These are phyloP conservation scores for Cromileptes altivelis DNA, from an alignment of 2,113 vertebrate species.

Conservation along the genomic window DNA sequence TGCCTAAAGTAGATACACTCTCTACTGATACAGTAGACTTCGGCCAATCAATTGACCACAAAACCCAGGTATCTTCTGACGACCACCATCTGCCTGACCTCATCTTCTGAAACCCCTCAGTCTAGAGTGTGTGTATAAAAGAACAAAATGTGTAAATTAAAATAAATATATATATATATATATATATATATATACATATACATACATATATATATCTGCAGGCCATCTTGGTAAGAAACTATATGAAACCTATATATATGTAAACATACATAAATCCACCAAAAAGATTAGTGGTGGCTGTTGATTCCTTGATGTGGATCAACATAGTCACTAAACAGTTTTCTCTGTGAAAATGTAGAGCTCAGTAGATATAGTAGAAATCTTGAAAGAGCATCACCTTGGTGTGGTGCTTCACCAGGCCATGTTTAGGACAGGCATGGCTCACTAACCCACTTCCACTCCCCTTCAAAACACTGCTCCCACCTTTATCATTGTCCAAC, in stretches of 20 bases:
- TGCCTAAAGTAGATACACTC: slow-evolving; percentile 60
- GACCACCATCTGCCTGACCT: slow-evolving; percentile 85
- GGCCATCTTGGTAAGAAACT: slow-evolving; percentile 83
- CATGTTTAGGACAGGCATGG: slow-evolving; percentile 82
- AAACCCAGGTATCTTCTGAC: slow-evolving; percentile 58
- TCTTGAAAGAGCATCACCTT: slow-evolving; percentile 78
- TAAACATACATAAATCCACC: slow-evolving; percentile 64
- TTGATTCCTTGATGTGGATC: slow-evolving; percentile 80
- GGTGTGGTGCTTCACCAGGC: slow-evolving; percentile 80
- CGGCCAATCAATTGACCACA: slow-evolving; percentile 54
- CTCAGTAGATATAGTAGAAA: slow-evolving; percentile 84
- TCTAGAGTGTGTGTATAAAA: slow-evolving; percentile 89
- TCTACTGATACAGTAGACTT: slow-evolving; percentile 35
- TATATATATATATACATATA: slow-evolving; percentile 34
- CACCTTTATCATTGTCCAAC: slow-evolving; percentile 67
- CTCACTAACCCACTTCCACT: slow-evolving; percentile 76
- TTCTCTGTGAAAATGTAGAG: slow-evolving; percentile 89
- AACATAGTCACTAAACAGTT: slow-evolving; percentile 85
- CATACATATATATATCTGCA: slow-evolving; percentile 82
- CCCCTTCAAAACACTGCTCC: slow-evolving; percentile 65
- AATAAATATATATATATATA: slow-evolving; percentile 71
- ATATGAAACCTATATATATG: slow-evolving; percentile 83
- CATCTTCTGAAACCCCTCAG: slow-evolving; percentile 84
- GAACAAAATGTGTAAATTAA: slow-evolving; percentile 90
- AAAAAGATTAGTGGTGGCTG: slow-evolving; percentile 85